A percentile compares a stretch with the other conserved stretches of the same genome.
Evolutionary conservation across 2,888 invertebrate genomes (phyloP).

Genomic region (Diaprepes abbreviatus): DNA sequence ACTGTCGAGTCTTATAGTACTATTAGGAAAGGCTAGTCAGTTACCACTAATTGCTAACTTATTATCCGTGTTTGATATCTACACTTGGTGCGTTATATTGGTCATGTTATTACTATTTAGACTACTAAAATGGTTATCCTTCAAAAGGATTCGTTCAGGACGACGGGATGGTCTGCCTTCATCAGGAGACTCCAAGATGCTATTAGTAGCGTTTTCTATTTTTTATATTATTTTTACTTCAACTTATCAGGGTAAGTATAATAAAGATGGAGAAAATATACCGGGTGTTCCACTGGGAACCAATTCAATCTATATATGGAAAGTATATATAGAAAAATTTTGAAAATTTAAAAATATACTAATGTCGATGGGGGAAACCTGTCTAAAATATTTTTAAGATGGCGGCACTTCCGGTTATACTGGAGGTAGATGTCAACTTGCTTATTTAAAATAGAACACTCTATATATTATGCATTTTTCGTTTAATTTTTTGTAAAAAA

Average conservation of each 20-base stretch:
- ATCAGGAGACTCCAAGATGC: neutral
- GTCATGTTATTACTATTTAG: neutral
- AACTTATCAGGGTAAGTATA: neutral
- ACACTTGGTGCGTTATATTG: neutral
- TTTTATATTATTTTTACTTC: neutral
- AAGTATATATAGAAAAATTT: no score
- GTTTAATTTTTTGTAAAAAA: no score
- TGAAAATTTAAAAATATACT: no score
- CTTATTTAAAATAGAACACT: no score
- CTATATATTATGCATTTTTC: no score
- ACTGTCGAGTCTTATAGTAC: neutral
- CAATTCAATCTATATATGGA: no score
- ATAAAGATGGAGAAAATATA: no score
- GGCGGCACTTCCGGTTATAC: no score
- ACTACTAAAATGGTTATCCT: neutral
- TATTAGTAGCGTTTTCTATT: neutral
- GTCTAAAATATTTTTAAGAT: no score
- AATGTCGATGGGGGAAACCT: no score
- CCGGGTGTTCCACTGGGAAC: no score
- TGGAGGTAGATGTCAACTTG: no score
- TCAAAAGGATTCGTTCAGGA: neutral
- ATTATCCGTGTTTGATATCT: neutral
- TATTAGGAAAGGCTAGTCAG: neutral
- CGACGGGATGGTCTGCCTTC: neutral
- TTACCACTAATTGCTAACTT: neutral